These are phyloP conservation scores for Alviniconcha strummeri DNA, from an alignment of 2,888 invertebrate genomes.

Conservation along the genomic window DNA sequence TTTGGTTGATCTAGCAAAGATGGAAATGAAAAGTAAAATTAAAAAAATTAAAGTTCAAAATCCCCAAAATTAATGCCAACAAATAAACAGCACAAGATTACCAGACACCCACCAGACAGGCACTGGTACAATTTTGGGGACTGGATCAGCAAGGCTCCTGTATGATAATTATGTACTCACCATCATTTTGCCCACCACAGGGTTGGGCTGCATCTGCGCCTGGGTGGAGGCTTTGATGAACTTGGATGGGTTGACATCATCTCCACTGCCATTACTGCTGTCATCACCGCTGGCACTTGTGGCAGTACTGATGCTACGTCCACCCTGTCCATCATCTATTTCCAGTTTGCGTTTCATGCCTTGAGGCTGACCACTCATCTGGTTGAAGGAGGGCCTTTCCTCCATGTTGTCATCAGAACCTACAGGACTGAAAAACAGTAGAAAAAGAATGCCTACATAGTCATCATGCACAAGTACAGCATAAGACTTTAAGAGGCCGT, in stretches of 20 bases:
- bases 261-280: slow-evolving; percentile 16
- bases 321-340: neutral
- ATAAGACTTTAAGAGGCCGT: too few relatives aligned
- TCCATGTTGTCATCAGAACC: slow-evolving; percentile 42
- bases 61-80: too few relatives aligned
- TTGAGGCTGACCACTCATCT: neutral
- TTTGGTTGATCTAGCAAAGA: too few relatives aligned
- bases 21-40: too few relatives aligned
- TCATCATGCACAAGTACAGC: neutral
- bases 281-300: slow-evolving; percentile 33
- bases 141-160: too few relatives aligned
- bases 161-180: slow-evolving; percentile 14
- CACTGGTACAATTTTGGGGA: too few relatives aligned
- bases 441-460: neutral
- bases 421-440: neutral
- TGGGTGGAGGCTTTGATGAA: slow-evolving; percentile 34
- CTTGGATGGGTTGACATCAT: slow-evolving; percentile 26
- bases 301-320: neutral
- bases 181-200: slow-evolving; percentile 45
- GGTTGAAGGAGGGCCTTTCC: slow-evolving; percentile 42
- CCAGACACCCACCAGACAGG: too few relatives aligned
- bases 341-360: neutral
- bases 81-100: too few relatives aligned
- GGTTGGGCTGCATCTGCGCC: slow-evolving; percentile 31
- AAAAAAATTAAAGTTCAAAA: too few relatives aligned